Evolutionary conservation across 2,113 vertebrate species (phyloP).

Genomic region (Calidris pygmaea): DNA sequence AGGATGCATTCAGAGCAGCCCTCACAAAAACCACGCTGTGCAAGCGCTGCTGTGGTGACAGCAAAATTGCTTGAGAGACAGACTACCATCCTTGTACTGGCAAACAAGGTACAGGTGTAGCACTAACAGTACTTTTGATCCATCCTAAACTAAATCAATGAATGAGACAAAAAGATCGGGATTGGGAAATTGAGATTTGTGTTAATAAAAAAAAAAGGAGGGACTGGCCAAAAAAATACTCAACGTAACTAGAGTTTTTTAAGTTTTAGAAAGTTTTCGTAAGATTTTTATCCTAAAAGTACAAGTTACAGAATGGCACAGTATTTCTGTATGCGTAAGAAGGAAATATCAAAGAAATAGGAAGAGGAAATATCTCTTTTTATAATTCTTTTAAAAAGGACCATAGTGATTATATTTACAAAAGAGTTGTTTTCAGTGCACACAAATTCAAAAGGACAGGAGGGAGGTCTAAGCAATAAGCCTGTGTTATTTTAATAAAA

Average conservation of each 20-base stretch:
- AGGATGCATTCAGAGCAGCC: not conserved
- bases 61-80: not conserved
- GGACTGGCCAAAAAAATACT: not conserved
- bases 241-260: not conserved
- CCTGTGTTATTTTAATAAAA: constrained; percentile 21
- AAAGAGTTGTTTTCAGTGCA: not conserved
- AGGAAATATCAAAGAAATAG: not conserved
- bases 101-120: not conserved
- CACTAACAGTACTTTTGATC: not conserved
- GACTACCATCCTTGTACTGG: not conserved
- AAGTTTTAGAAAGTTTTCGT: not conserved
- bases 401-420: not conserved
- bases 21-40: not conserved
- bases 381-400: not conserved
- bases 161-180: not conserved
- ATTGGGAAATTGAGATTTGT: not conserved
- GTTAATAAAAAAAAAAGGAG: not conserved
- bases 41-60: not conserved
- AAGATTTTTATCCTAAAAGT: not conserved
- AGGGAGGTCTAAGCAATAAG: not conserved
- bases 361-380: not conserved
- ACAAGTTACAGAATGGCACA: not conserved
- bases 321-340: not conserved
- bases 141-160: not conserved
- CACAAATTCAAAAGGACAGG: not conserved